Evolutionary conservation across 2,888 invertebrate genomes (phyloP).

Genomic region (Protonemura montana): DNA sequence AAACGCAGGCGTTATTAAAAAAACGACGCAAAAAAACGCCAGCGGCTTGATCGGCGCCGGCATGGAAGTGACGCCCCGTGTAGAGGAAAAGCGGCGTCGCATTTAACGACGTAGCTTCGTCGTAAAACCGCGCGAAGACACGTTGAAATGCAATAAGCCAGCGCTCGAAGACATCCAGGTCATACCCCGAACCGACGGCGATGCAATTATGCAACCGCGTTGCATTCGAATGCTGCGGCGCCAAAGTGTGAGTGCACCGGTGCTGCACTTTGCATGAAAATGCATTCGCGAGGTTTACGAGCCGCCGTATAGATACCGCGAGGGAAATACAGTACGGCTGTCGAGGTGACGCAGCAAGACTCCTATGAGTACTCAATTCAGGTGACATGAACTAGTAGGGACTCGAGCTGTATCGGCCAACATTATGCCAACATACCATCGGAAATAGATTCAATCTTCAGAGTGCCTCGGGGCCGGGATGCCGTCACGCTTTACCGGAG

Average conservation of each 20-base stretch:
- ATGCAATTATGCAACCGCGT: neutral
- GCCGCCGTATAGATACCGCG: neutral
- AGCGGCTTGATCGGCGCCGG: neutral
- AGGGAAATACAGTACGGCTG: no score
- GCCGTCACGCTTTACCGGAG: no score
- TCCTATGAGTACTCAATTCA: no score
- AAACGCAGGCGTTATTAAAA: neutral
- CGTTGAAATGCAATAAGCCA: neutral
- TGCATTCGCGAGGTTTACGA: neutral
- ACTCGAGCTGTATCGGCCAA: no score
- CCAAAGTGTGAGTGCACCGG: neutral
- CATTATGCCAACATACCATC: no score
- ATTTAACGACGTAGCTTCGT: neutral
- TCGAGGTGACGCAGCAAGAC: no score
- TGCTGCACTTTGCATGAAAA: neutral
- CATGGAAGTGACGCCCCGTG: neutral
- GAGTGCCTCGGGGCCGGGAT: no score
- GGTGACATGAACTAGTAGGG: no score
- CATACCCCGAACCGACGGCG: neutral
- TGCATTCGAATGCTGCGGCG: neutral
- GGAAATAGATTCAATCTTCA: no score
- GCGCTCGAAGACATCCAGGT: neutral
- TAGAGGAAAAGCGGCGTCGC: neutral
- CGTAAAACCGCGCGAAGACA: neutral
- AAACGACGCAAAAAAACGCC: no score